Percentiles rank a stretch among this genome's conserved stretches.
These are phyloP conservation scores for Pantherophis vulpinus DNA, from an alignment of 2,797 vertebrate genomes.

Conservation along the genomic window DNA sequence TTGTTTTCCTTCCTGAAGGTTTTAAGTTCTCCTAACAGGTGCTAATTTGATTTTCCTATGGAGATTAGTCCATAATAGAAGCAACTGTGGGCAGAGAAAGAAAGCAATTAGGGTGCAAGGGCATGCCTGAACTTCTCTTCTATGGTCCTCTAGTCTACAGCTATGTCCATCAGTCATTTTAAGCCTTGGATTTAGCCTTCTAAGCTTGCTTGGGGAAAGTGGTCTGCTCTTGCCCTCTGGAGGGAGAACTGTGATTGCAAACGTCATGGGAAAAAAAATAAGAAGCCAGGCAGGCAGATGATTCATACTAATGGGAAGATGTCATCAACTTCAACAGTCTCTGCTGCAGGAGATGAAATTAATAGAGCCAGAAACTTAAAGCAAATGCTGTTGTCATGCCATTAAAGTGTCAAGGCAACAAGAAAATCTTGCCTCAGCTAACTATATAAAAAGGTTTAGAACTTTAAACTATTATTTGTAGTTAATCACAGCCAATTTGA, in stretches of 20 bases:
- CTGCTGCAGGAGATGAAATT: slow-evolving; percentile 60
- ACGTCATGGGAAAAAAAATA: slow-evolving; percentile 66
- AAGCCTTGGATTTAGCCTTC: slow-evolving; percentile 60
- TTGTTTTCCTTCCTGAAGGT: slow-evolving; percentile 70
- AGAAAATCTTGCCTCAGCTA: slow-evolving; percentile 62
- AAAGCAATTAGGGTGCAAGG: slow-evolving; percentile 59
- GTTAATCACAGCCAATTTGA: slow-evolving; percentile 61
- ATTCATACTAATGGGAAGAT: slow-evolving; percentile 68
- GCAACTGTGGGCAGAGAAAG: slow-evolving; percentile 69
- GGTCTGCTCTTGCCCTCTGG: slow-evolving; percentile 42
- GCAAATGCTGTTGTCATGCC: slow-evolving; percentile 68
- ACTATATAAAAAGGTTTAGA: slow-evolving; percentile 70
- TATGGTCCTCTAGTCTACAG: slow-evolving; percentile 33
- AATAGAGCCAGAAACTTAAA: slow-evolving; percentile 70
- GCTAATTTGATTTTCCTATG: slow-evolving; percentile 73
- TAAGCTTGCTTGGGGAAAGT: slow-evolving; percentile 54
- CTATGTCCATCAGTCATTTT: slow-evolving; percentile 62
- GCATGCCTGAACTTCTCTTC: slow-evolving; percentile 49
- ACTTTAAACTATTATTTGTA: slow-evolving; percentile 64
- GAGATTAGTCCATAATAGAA: slow-evolving; percentile 69
- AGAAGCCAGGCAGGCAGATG: slow-evolving; percentile 61
- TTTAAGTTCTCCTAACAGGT: slow-evolving; percentile 73
- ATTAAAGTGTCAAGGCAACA: slow-evolving; percentile 71
- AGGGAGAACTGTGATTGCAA: slow-evolving; percentile 48
- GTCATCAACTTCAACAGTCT: slow-evolving; percentile 64